A percentile compares a stretch with the other conserved stretches of the same genome.
Evolutionary conservation across 1,140 invertebrate genomes (phyloP).

Genomic region (Spodoptera frugiperda): DNA sequence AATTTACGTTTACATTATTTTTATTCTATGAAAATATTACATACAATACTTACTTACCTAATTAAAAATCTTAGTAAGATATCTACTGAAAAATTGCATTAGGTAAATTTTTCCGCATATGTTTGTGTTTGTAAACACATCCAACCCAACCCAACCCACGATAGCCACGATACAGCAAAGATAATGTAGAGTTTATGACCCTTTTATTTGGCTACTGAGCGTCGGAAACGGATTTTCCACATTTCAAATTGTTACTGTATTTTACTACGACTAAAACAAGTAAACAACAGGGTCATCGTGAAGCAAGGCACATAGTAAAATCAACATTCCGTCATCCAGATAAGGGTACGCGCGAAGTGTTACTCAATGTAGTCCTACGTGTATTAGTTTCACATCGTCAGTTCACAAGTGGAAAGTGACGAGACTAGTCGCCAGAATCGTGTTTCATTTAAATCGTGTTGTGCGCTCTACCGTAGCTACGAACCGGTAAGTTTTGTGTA

Average conservation of each 20-base stretch:
- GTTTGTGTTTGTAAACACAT: too few relatives aligned
- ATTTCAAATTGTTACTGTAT: neutral
- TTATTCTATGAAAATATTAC: too few relatives aligned
- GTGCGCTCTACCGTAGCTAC: constrained; percentile 8
- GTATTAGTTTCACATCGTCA: constrained; percentile 50
- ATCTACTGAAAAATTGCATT: too few relatives aligned
- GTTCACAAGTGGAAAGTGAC: constrained; percentile 50
- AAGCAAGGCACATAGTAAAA: constrained; percentile 39
- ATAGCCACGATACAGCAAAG: too few relatives aligned
- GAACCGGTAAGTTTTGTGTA: constrained; percentile 60
- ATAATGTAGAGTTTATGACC: too few relatives aligned
- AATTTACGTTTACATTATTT: too few relatives aligned
- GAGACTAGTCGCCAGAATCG: constrained; percentile 40
- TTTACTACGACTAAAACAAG: constrained; percentile 1
- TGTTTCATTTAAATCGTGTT: constrained; percentile 39
- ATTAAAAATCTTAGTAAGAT: too few relatives aligned
- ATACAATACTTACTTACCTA: too few relatives aligned
- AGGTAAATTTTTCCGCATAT: too few relatives aligned
- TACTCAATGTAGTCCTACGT: constrained; percentile 45
- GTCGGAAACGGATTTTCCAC: too few relatives aligned
- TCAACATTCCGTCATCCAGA: constrained; percentile 62
- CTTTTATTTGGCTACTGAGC: too few relatives aligned
- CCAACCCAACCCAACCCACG: too few relatives aligned
- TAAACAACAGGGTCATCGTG: constrained; percentile 35
- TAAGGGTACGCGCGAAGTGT: constrained; percentile 55